phyloP scores from a whole-genome alignment of 1,140 invertebrate species.

The Calephelis virginiensis region DNA sequence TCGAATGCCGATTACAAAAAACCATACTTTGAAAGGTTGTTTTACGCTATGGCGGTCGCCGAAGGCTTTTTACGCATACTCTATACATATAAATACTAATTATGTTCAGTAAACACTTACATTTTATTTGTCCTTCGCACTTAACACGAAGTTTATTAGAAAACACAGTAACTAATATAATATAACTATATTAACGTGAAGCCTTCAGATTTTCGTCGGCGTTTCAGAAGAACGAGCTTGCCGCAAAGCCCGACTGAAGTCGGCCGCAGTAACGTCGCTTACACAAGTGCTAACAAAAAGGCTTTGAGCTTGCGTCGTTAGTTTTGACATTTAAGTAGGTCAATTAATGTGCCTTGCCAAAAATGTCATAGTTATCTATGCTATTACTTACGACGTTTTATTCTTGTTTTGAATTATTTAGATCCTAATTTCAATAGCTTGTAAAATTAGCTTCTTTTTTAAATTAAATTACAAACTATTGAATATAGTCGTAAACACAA shows the following conservation, averaged over 20 bases:
- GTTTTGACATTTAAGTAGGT: conserved; percentile 21
- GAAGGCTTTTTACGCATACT: not conserved
- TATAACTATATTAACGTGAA: conserved; percentile 22
- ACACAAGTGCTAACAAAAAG: conserved; percentile 36
- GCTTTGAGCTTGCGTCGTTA: conserved; percentile 35
- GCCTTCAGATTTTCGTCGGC: conserved; percentile 35
- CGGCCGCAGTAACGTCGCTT: conserved; percentile 63
- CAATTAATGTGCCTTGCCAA: conserved; percentile 25
- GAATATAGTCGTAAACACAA: no score
- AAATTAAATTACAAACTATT: no score
- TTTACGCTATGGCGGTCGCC: no score
- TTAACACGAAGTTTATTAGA: conserved; percentile 23
- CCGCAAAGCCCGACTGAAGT: conserved; percentile 57
- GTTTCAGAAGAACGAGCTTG: conserved; percentile 45
- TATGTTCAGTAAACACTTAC: conserved; percentile 32
- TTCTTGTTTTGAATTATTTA: no score
- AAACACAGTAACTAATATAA: conserved; percentile 15
- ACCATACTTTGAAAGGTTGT: no score
- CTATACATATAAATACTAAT: not conserved
- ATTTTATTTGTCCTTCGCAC: conserved; percentile 27
- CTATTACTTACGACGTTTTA: not conserved
- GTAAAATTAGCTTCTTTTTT: no score
- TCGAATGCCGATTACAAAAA: no score
- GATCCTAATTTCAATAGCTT: no score
- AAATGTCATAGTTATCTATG: not conserved